Percentiles rank a stretch among this genome's conserved stretches.
Conservation (phyloP, 2,113 vertebrate genomes). For the Xenopus tropicalis region DNA sequence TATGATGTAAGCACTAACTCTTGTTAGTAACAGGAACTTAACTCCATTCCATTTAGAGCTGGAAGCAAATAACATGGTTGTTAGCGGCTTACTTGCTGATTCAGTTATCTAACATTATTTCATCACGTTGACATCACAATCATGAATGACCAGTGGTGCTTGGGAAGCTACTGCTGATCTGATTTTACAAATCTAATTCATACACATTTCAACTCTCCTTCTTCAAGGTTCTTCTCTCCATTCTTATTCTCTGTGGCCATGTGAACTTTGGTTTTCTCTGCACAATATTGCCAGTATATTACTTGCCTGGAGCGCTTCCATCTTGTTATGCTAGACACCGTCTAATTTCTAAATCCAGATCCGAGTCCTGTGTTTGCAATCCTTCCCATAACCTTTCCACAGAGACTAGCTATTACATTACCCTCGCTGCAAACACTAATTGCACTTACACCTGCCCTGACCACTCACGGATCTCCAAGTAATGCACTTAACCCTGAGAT, state of each 20-base stretch:
- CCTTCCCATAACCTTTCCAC: constrained; percentile 37
- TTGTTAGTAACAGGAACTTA: no score
- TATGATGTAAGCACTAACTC: no score
- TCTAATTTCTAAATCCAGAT: constrained; percentile 29
- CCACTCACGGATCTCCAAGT: constrained; percentile 28
- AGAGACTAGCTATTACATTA: constrained; percentile 42
- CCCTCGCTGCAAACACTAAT: constrained; percentile 36
- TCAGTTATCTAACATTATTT: no score
- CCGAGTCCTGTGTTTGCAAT: constrained; percentile 30
- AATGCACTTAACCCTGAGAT: constrained; percentile 43
- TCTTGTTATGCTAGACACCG: constrained; percentile 35
- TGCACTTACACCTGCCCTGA: constrained; percentile 45
- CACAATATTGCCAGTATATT: constrained; percentile 10
- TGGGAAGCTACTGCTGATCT: background rate
- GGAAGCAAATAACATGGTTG: no score
- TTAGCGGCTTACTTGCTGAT: no score
- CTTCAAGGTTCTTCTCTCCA: background rate
- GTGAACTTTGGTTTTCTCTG: constrained; percentile 6
- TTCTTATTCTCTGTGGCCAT: background rate
- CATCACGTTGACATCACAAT: no score
- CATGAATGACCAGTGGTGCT: background rate
- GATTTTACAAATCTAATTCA: constrained; percentile 14
- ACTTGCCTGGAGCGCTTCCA: constrained; percentile 28
- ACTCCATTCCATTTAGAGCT: no score
- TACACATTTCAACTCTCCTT: background rate